Conservation (phyloP, 2,113 vertebrate species). For the Gasterosteus aculeatus region DNA sequence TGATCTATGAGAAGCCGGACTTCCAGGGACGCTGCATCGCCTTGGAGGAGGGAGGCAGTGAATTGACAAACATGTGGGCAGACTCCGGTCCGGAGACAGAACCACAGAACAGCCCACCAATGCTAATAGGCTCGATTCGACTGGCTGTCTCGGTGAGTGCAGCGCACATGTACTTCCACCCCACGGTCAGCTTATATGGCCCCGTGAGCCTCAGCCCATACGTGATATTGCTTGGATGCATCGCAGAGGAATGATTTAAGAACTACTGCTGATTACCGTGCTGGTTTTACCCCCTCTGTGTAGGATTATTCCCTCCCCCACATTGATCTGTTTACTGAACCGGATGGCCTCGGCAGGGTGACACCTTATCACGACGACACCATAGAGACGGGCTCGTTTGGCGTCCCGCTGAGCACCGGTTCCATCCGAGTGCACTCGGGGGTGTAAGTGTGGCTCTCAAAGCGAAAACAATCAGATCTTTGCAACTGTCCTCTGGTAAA, state of each 20-base stretch:
- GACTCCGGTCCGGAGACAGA: constrained; percentile 60
- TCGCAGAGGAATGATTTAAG: constrained; percentile 16
- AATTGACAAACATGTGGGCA: constrained; percentile 87
- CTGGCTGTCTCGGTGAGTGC: constrained; percentile 88
- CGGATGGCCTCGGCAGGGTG: constrained; percentile 84
- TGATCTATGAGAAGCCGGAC: constrained; percentile 91
- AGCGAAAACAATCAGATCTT: neutral
- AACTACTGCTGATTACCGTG: constrained; percentile 20
- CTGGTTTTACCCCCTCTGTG: constrained; percentile 33
- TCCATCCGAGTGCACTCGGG: constrained; percentile 94
- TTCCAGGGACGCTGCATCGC: constrained; percentile 89
- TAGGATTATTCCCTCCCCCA: constrained; percentile 91
- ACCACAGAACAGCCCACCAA: constrained; percentile 53
- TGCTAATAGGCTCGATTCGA: constrained; percentile 89
- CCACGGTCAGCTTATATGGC: neutral
- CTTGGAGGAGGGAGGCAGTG: constrained; percentile 88
- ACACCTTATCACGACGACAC: constrained; percentile 87
- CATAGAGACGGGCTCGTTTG: constrained; percentile 86
- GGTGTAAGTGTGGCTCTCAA: constrained; percentile 80
- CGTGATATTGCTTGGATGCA: neutral
- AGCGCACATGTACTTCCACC: constrained; percentile 8
- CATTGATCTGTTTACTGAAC: constrained; percentile 93
- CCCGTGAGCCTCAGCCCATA: neutral
- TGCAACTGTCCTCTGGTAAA: neutral
- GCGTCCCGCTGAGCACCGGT: constrained; percentile 86